phyloP scores from a whole-genome alignment of 2,797 vertebrate species.

The Chlorospingus flavigularis region DNA sequence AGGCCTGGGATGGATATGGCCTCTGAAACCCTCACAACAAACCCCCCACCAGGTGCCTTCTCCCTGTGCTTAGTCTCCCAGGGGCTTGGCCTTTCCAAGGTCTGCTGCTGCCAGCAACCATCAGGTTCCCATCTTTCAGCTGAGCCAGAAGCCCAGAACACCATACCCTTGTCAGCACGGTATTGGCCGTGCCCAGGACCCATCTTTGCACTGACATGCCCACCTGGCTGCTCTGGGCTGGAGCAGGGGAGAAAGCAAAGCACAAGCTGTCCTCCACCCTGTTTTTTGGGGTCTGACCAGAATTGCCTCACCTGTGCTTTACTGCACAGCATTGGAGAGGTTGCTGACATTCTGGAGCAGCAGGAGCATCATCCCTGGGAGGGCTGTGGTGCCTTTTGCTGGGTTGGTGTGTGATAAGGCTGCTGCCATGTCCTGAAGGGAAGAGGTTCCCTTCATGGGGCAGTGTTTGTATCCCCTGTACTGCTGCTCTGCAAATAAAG shows the following conservation, averaged over 20 bases:
- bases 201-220: not conserved
- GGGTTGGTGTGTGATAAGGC: not conserved
- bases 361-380: not conserved
- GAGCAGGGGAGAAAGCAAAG: not conserved
- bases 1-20: not conserved
- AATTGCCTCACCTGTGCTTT: not conserved
- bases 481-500: constrained; percentile 70
- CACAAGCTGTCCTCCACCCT: not conserved
- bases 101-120: not conserved
- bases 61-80: not conserved
- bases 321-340: not conserved
- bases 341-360: not conserved
- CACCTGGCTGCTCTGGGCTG: not conserved
- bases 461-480: not conserved
- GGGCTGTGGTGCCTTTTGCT: not conserved
- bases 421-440: not conserved
- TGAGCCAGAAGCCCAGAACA: not conserved
- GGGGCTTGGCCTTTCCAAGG: not conserved
- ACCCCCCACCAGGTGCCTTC: not conserved
- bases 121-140: not conserved
- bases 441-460: not conserved
- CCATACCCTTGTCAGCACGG: fast-evolving
- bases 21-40: not conserved
- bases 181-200: not conserved
- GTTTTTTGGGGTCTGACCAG: not conserved